A percentile compares a stretch with the other conserved stretches of the same genome.
Evolutionary conservation across 1,140 invertebrate species (phyloP).

Genomic region (Lordiphosa collinella): DNA sequence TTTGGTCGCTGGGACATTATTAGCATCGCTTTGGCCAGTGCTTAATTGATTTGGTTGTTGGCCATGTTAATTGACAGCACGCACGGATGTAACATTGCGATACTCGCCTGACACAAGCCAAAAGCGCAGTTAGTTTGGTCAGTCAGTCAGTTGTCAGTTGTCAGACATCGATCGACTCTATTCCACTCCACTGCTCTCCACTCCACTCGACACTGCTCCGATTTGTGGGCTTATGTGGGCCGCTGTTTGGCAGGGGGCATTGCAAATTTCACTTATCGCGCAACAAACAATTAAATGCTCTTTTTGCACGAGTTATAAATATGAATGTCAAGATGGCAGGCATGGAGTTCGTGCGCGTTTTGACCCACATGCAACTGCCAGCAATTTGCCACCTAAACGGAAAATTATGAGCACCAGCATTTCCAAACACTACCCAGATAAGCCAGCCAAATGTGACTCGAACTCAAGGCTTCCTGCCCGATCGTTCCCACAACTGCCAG

Average conservation of each 20-base stretch:
- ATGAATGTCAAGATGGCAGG: conserved; percentile 62
- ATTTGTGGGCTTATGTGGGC: conserved; percentile 15
- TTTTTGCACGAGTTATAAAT: conserved; percentile 66
- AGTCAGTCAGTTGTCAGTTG: conserved; percentile 38
- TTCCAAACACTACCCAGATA: conserved; percentile 29
- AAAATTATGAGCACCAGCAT: conserved; percentile 77
- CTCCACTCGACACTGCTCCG: background rate
- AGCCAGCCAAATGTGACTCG: conserved; percentile 55
- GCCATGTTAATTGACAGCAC: conserved; percentile 64
- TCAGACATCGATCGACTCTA: conserved; percentile 6
- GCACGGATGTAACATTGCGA: conserved; percentile 71
- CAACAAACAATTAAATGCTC: conserved; percentile 60
- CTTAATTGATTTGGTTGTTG: conserved; percentile 72
- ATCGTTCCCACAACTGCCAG: conserved; percentile 57
- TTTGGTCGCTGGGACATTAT: conserved; percentile 35
- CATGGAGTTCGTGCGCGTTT: conserved; percentile 49
- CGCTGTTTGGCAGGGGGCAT: conserved; percentile 5
- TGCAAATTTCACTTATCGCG: conserved; percentile 65
- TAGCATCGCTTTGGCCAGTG: conserved; percentile 62
- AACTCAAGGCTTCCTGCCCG: conserved; percentile 13
- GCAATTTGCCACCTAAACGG: conserved; percentile 69
- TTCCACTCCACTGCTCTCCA: background rate
- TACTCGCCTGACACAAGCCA: conserved; percentile 44
- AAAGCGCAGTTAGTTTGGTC: conserved; percentile 25
- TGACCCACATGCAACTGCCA: conserved; percentile 73